phyloP scores from a whole-genome alignment of 1,140 invertebrate species.

The Brachionus asplanchnoidis region DNA sequence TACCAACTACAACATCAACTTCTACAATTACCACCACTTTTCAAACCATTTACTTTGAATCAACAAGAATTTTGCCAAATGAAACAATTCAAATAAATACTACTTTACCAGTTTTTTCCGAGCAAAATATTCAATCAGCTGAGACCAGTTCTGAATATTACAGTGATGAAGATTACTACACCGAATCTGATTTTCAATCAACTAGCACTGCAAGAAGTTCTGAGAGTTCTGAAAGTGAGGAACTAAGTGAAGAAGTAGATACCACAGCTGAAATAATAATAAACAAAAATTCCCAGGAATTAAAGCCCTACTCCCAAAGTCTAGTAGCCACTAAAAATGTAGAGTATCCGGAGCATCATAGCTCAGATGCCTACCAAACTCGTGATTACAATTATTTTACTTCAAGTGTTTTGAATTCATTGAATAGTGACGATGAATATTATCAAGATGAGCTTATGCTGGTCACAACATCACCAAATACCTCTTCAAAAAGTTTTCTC shows the following conservation, averaged over 20 bases:
- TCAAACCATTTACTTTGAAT: not conserved
- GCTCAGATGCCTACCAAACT: not conserved
- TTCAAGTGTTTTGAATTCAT: not conserved
- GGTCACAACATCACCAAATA: not conserved
- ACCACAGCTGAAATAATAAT: conserved; percentile 23
- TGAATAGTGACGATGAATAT: not conserved
- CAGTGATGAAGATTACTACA: not conserved
- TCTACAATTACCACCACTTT: not conserved
- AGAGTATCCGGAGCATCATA: not conserved
- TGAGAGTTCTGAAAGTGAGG: not conserved
- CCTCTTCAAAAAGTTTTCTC: not conserved
- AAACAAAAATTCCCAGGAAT: not conserved
- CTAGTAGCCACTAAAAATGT: not conserved
- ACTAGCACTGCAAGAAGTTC: not conserved
- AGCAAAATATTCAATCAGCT: not conserved
- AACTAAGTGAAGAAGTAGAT: not conserved
- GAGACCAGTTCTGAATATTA: not conserved
- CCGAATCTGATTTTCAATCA: not conserved
- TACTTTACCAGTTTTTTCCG: not conserved
- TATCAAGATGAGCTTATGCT: not conserved
- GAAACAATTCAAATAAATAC: not conserved
- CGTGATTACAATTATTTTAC: not conserved
- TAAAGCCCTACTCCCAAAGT: not conserved
- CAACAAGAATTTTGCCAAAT: not conserved
- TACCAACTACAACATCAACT: not conserved